A percentile compares a stretch with the other conserved stretches of the same genome.
phyloP scores from a whole-genome alignment of 1,140 invertebrate species.

The Pseudomyrmex sp. region DNA sequence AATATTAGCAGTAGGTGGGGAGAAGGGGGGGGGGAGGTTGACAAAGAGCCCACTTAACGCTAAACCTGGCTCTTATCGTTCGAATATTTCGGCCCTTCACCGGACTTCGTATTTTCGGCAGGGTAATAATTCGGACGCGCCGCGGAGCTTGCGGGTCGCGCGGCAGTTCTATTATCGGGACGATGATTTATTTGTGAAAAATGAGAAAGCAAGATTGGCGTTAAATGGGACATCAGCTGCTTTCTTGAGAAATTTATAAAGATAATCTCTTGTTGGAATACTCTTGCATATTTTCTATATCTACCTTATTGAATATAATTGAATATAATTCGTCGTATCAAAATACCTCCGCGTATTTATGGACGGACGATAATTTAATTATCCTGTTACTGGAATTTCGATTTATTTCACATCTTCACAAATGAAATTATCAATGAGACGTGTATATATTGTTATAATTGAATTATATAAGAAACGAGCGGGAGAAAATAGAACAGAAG shows the following conservation, averaged over 20 bases:
- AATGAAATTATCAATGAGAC: no score
- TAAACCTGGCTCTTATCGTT: conserved; percentile 44
- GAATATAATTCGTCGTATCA: conserved; percentile 14
- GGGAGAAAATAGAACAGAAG: no score
- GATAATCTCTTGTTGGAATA: neutral
- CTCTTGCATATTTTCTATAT: neutral
- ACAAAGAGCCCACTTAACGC: conserved; percentile 59
- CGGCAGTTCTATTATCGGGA: conserved; percentile 25
- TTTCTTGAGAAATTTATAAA: conserved; percentile 10
- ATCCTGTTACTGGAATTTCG: neutral
- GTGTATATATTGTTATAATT: no score
- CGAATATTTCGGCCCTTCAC: conserved; percentile 41
- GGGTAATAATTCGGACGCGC: neutral
- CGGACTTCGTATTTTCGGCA: conserved; percentile 3
- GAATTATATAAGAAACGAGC: no score
- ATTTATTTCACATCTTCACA: neutral
- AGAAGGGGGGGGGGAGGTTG: neutral
- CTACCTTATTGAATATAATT: conserved; percentile 2
- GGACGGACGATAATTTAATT: conserved; percentile 20
- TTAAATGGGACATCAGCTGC: neutral
- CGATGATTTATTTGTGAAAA: conserved; percentile 15
- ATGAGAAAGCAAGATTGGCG: conserved; percentile 6
- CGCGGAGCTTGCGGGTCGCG: neutral
- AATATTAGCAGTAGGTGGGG: conserved; percentile 63
- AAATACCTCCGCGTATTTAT: neutral